Evolutionary conservation across 23 tunicate species (phyloP).

Genomic region (Ascidia mentula): DNA sequence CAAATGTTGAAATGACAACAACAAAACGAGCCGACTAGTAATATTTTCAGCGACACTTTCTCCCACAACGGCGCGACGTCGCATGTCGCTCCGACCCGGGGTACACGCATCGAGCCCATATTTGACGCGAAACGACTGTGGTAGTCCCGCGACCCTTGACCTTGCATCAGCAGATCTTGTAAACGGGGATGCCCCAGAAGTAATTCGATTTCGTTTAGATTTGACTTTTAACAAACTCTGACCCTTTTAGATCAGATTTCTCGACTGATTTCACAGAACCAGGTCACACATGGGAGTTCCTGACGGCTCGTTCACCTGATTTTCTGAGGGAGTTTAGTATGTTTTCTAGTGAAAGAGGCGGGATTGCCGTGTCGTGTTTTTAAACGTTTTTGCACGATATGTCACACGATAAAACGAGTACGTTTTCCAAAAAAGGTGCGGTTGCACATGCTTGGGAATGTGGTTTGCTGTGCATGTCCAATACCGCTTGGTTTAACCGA

Average conservation of each 20-base stretch:
- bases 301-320: neutral
- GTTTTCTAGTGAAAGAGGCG: neutral
- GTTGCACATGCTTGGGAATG: too few relatives aligned
- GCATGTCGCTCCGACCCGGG: neutral
- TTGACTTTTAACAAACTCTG: neutral
- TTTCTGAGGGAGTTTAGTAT: neutral
- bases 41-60: neutral
- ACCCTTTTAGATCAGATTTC: neutral
- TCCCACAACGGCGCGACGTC: constrained; percentile 6
- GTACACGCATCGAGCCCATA: neutral
- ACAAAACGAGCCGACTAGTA: too few relatives aligned
- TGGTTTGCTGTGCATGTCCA: too few relatives aligned
- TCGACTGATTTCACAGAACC: neutral
- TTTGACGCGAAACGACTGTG: neutral
- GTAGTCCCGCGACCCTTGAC: neutral
- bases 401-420: neutral
- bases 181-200: neutral
- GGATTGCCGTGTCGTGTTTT: neutral
- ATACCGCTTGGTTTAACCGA: too few relatives aligned
- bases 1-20: too few relatives aligned
- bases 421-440: too few relatives aligned
- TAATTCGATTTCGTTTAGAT: neutral
- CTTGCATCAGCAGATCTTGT: neutral
- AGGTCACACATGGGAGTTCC: neutral
- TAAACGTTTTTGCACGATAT: neutral